Conservation (phyloP, 2,113 vertebrate genomes). For the Mobula birostris region DNA sequence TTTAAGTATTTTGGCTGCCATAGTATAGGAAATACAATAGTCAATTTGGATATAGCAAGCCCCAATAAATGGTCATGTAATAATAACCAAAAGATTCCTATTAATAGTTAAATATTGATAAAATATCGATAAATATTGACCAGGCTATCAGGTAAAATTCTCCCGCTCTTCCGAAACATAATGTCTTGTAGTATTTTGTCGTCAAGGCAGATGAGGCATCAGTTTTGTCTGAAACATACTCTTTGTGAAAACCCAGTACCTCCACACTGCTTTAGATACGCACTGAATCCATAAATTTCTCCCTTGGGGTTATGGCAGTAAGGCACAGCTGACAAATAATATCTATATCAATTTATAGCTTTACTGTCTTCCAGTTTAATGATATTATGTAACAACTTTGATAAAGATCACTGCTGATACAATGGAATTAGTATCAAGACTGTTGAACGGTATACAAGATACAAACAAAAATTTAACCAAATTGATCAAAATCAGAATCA, state of each 20-base stretch:
- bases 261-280: not conserved
- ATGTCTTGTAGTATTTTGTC: too few relatives aligned
- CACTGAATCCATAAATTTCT: not conserved
- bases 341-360: too few relatives aligned
- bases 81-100: not conserved
- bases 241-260: not conserved
- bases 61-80: not conserved
- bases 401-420: not conserved
- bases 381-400: not conserved
- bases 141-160: too few relatives aligned
- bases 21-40: not conserved
- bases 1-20: not conserved
- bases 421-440: not conserved
- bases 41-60: not conserved
- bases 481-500: not conserved
- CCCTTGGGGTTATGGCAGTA: not conserved
- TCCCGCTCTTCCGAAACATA: too few relatives aligned
- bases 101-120: too few relatives aligned
- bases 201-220: too few relatives aligned
- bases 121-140: too few relatives aligned
- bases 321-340: not conserved
- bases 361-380: not conserved
- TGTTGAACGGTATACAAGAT: not conserved
- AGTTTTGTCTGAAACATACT: too few relatives aligned
- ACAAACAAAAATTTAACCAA: not conserved